Evolutionary conservation across 2,113 vertebrate genomes (phyloP), one percentile per base, ranked within the genome.

Genomic region (Nerophis lumbriciformis): DNA sequence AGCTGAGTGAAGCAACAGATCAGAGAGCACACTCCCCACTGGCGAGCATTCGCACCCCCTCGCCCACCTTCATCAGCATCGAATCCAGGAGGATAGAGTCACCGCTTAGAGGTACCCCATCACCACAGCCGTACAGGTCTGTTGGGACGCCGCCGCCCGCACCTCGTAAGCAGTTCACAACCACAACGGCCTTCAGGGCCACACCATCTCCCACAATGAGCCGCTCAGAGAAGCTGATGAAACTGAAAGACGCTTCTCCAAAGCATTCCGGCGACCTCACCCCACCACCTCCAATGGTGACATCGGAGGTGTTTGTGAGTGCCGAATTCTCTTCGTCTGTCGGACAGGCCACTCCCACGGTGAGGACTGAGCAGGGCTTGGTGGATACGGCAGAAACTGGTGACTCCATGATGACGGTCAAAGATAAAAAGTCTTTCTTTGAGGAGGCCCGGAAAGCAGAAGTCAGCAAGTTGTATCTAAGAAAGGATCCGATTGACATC

Each of bases 61-160:
- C 94, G 0, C 94, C 94, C 15, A 93, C 93, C 5, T 97, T 91
- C 49, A 96, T 97, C 35, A 96, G 90, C 6, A 95, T 97, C 13
- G 94, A 95, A 53, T 95, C 94, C 0, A 85, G 91, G 50, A 78
- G 83, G 64, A 79, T 90, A 6, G 92, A 93, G 56, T 89, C 88
- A 0, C 88, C 93, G 1, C 64, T 89, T 0, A 78, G 79, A 37
- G 87, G 90, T 16, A 83, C 82, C 12, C 81, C 85, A 4, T 90
- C 91, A 37, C 92, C 90, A 5, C 89, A 87, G 2, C 87, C 83
- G 1, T 86, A 88, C 73, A 90, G 80, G 55, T 84, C 88, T 2
- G 61, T 74, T 1, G 78, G 80, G 19, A 84, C 85, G 0, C 86
- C 91, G n/a, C 85, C 89, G 8, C 83, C 90, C 4, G 89, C 92